Conservation (phyloP, 2,888 invertebrate genomes). For the Helobdella robusta region DNA sequence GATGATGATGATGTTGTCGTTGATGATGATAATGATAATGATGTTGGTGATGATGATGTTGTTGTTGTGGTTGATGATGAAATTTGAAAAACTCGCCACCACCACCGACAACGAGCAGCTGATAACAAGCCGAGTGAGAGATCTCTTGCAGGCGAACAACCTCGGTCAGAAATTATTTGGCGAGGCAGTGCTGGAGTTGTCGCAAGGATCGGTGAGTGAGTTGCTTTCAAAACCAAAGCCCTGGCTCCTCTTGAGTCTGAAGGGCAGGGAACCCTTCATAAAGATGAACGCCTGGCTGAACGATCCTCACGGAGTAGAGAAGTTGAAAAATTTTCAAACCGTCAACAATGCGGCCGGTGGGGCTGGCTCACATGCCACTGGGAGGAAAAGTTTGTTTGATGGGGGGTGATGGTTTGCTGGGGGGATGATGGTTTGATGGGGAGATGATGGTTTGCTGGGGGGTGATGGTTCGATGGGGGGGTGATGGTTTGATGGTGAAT, state of each 20-base stretch:
- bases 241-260: conserved; percentile 96
- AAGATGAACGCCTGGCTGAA: conserved; percentile 77
- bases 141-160: conserved; percentile 85
- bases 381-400: not conserved
- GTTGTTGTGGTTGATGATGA: not conserved
- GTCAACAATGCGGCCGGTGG: not conserved
- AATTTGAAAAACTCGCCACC: not conserved
- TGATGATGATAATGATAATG: conserved; percentile 3
- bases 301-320: conserved; percentile 81
- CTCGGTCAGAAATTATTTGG: conserved; percentile 96
- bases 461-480: not conserved
- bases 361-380: not conserved
- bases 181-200: conserved; percentile 90
- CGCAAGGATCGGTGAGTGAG: conserved; percentile 87
- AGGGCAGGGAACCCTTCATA: conserved; percentile 68
- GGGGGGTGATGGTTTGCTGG: not conserved
- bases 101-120: conserved; percentile 52
- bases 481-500: too few relatives aligned
- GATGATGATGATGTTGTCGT: conserved; percentile 56
- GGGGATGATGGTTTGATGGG: not conserved
- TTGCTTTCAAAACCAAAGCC: conserved; percentile 93
- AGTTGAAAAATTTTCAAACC: conserved; percentile 59
- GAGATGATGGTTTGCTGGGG: too few relatives aligned
- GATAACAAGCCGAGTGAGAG: conserved; percentile 91
- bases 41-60: conserved; percentile 56